Evolutionary conservation across 2,797 vertebrate genomes (phyloP).

Genomic region (Thripadectes ignobilis): DNA sequence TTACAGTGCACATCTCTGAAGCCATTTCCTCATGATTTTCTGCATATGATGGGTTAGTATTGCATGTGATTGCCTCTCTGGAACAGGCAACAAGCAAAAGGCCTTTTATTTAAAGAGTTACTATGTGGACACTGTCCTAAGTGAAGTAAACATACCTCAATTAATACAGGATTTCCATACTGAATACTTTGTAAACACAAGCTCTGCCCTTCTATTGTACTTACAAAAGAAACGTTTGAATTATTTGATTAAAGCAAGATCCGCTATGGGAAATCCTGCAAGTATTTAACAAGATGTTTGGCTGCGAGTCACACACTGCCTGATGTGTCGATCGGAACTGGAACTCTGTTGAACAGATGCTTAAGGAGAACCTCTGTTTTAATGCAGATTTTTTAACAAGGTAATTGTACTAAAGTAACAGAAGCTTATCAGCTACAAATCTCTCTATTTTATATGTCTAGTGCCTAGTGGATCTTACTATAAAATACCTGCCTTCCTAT

Average conservation of each 20-base stretch:
- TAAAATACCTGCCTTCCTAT: neutral
- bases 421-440: neutral
- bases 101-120: slow-evolving; percentile 38
- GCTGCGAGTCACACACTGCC: neutral
- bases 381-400: neutral
- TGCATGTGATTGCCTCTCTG: neutral
- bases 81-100: neutral
- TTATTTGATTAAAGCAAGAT: slow-evolving; percentile 70
- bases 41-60: neutral
- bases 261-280: slow-evolving; percentile 65
- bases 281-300: slow-evolving; percentile 61
- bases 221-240: slow-evolving; percentile 55
- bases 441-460: neutral
- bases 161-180: slow-evolving; percentile 69
- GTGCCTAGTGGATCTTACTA: neutral
- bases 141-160: slow-evolving; percentile 32
- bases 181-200: slow-evolving; percentile 66
- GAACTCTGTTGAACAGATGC: neutral
- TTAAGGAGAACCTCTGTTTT: neutral
- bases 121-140: slow-evolving; percentile 17
- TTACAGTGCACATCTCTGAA: neutral
- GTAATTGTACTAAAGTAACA: neutral
- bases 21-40: slow-evolving; percentile 36
- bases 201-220: slow-evolving; percentile 67
- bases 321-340: neutral